phyloP scores from a whole-genome alignment of 64 coral and sea anemone species.

The Dendronephthya gigantea region DNA sequence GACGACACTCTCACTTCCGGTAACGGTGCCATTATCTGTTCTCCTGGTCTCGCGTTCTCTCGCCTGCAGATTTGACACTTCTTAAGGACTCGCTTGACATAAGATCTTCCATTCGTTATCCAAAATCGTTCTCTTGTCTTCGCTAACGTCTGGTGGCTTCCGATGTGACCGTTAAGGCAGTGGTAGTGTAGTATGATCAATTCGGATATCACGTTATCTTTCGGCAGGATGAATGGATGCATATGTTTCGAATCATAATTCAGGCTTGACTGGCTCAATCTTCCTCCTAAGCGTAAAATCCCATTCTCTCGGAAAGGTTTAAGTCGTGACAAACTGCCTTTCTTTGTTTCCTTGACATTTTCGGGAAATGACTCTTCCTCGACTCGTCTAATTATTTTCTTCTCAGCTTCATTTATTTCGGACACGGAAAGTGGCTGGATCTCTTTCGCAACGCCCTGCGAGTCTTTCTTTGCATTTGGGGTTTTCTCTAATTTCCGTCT shows the following conservation, averaged over 20 bases:
- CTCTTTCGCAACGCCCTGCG: background rate
- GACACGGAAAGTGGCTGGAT: constrained; percentile 1
- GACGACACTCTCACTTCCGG: constrained; percentile 29
- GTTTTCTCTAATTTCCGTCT: background rate
- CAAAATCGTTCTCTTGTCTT: constrained; percentile 42
- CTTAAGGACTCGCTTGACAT: constrained; percentile 43
- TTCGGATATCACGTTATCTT: constrained; percentile 18
- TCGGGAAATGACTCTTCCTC: constrained; percentile 16
- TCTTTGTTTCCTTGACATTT: background rate
- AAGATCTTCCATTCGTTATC: constrained; percentile 41
- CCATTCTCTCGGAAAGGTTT: constrained; percentile 23
- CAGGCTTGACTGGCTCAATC: constrained; percentile 11
- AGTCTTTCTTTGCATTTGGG: background rate
- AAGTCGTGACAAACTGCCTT: background rate
- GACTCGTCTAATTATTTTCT: constrained; percentile 13
- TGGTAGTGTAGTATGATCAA: constrained; percentile 48
- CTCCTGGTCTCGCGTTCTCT: constrained; percentile 41
- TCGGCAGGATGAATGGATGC: constrained; percentile 36
- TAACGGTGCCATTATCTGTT: constrained; percentile 45
- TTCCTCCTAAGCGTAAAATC: constrained; percentile 27
- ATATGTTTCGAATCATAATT: constrained; percentile 21
- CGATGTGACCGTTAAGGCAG: constrained; percentile 28
- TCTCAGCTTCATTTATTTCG: constrained; percentile 29
- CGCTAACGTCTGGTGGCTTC: constrained; percentile 43
- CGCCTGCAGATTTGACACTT: constrained; percentile 42